Conservation (phyloP, 2,888 invertebrate genomes). For the Entomobrya multifasciata region DNA sequence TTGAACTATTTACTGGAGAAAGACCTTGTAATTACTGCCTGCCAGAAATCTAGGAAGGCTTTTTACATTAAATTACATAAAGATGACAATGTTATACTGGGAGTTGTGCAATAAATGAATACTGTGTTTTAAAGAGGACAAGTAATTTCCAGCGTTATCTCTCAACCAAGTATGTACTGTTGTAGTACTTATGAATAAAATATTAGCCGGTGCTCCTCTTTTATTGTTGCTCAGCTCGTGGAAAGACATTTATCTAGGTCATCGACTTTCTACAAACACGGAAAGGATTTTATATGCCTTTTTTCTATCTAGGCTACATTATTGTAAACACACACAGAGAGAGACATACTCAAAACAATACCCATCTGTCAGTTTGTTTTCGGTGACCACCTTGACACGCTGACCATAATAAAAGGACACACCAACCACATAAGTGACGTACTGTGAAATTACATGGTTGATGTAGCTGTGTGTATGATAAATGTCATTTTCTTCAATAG, state of each 20-base stretch:
- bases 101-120: not conserved
- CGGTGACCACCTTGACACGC: conserved; percentile 64
- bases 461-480: too few species aligned
- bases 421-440: too few species aligned
- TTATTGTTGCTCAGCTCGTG: conserved; percentile 35
- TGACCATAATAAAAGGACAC: conserved; percentile 47
- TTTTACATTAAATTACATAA: not conserved
- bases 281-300: too few species aligned
- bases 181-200: conserved; percentile 53
- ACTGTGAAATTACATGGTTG: conserved; percentile 4
- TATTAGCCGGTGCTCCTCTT: conserved; percentile 55
- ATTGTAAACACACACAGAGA: not conserved
- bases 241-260: conserved; percentile 55
- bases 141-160: conserved; percentile 15
- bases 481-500: conserved; percentile 15
- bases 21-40: conserved; percentile 9
- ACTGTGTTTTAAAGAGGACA: conserved; percentile 29
- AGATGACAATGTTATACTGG: too few species aligned
- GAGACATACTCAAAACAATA: not conserved
- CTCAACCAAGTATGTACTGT: too few species aligned
- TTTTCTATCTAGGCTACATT: not conserved
- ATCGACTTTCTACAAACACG: conserved; percentile 55
- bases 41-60: conserved; percentile 15
- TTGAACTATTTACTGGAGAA: conserved; percentile 11
- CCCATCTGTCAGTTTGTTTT: not conserved